These are phyloP conservation scores for Mirounga angustirostris DNA, from an alignment of 2,113 vertebrate genomes.

Conservation along the genomic window DNA sequence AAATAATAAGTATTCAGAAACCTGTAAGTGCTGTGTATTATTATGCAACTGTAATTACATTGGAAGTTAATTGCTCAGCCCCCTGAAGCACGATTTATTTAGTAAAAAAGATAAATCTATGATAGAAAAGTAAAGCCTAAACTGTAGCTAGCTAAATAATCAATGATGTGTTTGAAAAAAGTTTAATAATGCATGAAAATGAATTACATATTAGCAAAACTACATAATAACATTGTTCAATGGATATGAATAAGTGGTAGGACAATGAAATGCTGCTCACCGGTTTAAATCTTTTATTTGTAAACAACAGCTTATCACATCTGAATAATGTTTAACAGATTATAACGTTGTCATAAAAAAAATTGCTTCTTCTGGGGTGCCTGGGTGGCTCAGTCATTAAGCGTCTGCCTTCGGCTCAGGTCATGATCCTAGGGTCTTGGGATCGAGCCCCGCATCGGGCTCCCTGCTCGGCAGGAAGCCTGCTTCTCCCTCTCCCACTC, in stretches of 20 bases:
- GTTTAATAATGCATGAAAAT: conserved; percentile 32
- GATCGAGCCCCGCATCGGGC: too few species aligned
- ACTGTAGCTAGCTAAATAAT: conserved; percentile 34
- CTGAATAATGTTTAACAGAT: neutral
- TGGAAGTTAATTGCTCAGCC: conserved; percentile 12
- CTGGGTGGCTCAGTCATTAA: too few species aligned
- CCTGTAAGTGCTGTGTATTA: neutral
- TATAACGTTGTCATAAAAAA: neutral
- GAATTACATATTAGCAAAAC: conserved; percentile 42
- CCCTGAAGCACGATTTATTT: neutral
- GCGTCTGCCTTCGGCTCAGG: too few species aligned
- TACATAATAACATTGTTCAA: neutral
- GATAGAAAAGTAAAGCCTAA: conserved; percentile 46
- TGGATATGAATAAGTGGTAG: neutral
- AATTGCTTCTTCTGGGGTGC: too few species aligned
- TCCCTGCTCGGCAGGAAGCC: too few species aligned
- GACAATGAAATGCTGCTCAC: neutral
- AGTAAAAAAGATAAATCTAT: conserved; percentile 43
- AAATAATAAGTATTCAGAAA: conserved; percentile 47
- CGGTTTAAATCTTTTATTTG: conserved; percentile 28
- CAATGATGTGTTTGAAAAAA: conserved; percentile 43
- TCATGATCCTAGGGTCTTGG: too few species aligned
- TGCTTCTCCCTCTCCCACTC: too few species aligned
- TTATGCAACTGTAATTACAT: neutral
- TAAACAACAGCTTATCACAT: neutral